Base-by-base conservation (phyloP, 1,140 invertebrate genomes). In the Archivesica marissinica region DNA sequence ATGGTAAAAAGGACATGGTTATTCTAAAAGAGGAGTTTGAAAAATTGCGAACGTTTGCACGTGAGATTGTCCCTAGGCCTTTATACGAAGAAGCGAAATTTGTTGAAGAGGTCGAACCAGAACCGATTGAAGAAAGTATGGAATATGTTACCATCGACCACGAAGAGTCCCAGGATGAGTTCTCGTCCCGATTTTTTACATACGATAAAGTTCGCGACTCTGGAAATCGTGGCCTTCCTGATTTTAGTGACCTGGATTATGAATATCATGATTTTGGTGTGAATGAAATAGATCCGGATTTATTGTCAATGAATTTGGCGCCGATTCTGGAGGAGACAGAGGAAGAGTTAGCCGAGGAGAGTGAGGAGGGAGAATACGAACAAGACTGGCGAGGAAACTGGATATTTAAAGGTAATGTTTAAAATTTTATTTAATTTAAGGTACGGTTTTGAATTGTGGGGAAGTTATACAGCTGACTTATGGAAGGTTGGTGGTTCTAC, bases 231-330 rank as follows among this genome's bases (percentile, higher is more conserved):
- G 41, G 87, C 15, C 56, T 92, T 28, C 91, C 91, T 1, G 89
- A 92, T 72, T 91, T 92, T 44, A 88, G 87, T 20, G 87, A 91
- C 35, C 77, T 89, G 13, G 86, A 88, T 79, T 85, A 86, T 72
- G 90, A 91, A 1, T 89, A 89, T 44, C 86, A 89, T 33, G 89
- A 91, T 41, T 91, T 91, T 75, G 80, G 81, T 47, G 80, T 87
- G 6, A 86, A 88, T 25, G 92, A 92, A 74, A 70, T 92, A 39
- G 91, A 92, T 56, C 91, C 91, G 11, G 91, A 92, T 83, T 83
- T 92, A 72, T 83, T 92, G 61, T 91, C 91, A 7, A 90, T 93
- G 89, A 93, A 92, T 88, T 85, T 92, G n/a, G 89, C 86, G n/a
- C 89, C 90, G n/a, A 92, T 93, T 59, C 80, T 89, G 6, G 91